Base-by-base conservation (phyloP, 2,888 invertebrate genomes). In the Ormia ochracea region DNA sequence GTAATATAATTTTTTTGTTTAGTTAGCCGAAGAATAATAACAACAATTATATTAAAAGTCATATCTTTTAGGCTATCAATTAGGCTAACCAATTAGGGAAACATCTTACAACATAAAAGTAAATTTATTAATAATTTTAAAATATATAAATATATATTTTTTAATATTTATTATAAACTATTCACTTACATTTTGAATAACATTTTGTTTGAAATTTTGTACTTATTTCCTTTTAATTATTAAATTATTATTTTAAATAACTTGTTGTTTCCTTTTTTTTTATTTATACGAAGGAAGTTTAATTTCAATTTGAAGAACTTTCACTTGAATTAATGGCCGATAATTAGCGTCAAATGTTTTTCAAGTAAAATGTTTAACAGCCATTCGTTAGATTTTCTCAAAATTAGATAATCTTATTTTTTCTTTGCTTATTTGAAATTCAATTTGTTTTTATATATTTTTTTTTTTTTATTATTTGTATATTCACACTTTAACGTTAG, bases 131-230 rank as follows among this genome's bases (percentile, higher is more conserved):
- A n/a, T n/a, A n/a, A n/a, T n/a, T n/a, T n/a, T n/a, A n/a, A n/a
- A n/a, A n/a, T n/a, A n/a, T n/a, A n/a, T n/a, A n/a, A n/a, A n/a
- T n/a, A n/a, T n/a, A n/a, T n/a, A n/a, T n/a, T n/a, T n/a, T n/a
- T n/a, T n/a, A n/a, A n/a, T n/a, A n/a, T n/a, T n/a, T n/a, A n/a
- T n/a, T n/a, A n/a, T n/a, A n/a, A n/a, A n/a, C n/a, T n/a, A 7
- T 23, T 12, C 69, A 82, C 82, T 82, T 82, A 82, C 82, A 81
- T 78, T 81, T 81, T 82, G 3, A 82, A 65, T 50, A 82, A 54
- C 82, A 82, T 82, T 76, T 78, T 81, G n/a, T 66, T 28, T 31
- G 23, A 21, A 9, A 48, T 65, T 43, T 21, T 73, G 17, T 33
- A 48, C 31, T 38, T 66, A 12, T 23, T 7, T 50, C 3, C 19